phyloP scores from a whole-genome alignment of 2,888 invertebrate species.

The Drosophila kokeensis region DNA sequence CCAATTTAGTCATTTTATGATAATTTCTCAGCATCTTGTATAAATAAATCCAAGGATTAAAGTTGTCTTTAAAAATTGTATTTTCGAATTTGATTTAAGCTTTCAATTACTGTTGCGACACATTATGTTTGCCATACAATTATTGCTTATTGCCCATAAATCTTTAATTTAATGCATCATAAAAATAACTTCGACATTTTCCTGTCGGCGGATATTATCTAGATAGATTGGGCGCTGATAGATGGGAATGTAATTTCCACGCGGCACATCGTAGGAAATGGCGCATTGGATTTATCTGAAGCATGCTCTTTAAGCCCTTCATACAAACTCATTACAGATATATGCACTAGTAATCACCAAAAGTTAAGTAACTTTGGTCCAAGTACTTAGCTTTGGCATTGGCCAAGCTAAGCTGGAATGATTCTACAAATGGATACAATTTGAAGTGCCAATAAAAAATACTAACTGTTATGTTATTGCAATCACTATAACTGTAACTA shows the following conservation, averaged over 20 bases:
- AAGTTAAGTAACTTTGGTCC: neutral
- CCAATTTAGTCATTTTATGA: neutral
- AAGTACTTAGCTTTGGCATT: neutral
- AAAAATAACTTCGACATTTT: neutral
- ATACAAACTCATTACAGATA: neutral
- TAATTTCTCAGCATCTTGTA: neutral
- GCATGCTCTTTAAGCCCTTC: neutral
- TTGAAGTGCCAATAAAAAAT: constrained; percentile 19
- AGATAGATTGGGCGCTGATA: neutral
- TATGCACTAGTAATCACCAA: neutral
- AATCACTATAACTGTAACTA: constrained; percentile 33
- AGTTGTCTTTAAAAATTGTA: neutral
- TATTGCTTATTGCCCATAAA: neutral
- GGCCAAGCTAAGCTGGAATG: neutral
- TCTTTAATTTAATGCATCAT: neutral
- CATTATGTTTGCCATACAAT: too few species aligned
- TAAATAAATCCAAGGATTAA: neutral
- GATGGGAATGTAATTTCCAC: neutral
- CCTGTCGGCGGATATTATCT: neutral
- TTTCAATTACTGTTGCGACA: neutral
- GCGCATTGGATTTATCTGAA: neutral
- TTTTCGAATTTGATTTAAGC: neutral
- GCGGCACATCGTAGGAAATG: neutral
- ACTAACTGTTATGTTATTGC: constrained; percentile 24
- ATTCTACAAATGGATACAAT: constrained; percentile 1